Conservation (phyloP, 2,797 vertebrate genomes). For the Platalea minor region DNA sequence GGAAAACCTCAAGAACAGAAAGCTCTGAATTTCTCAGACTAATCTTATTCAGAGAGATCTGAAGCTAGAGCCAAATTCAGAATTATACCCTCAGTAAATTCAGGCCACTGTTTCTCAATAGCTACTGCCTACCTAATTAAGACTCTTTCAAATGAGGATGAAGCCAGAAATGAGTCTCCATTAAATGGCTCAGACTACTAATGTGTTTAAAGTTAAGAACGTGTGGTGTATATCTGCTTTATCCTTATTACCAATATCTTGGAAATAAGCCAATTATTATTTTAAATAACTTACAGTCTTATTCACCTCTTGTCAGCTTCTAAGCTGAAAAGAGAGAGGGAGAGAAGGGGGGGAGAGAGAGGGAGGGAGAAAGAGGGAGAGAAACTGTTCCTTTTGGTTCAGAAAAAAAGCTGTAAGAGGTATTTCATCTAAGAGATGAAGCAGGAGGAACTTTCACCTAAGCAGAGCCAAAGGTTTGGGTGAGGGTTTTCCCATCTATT, state of each 20-base stretch:
- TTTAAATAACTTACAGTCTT: constrained; percentile 13
- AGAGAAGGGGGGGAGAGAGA: neutral
- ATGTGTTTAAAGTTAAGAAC: neutral
- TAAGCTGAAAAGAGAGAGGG: neutral
- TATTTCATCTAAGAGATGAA: neutral
- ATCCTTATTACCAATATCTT: neutral
- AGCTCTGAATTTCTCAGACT: constrained; percentile 23
- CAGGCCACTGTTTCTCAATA: constrained; percentile 11
- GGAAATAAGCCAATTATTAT: constrained; percentile 40
- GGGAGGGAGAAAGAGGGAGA: neutral
- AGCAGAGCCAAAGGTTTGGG: neutral
- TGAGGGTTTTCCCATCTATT: neutral
- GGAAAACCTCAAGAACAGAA: constrained; percentile 29
- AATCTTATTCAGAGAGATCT: constrained; percentile 11
- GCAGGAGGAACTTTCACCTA: neutral
- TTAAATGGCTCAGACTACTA: neutral
- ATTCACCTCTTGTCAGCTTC: neutral
- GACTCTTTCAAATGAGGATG: neutral
- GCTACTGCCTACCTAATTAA: constrained; percentile 13
- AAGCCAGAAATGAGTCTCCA: neutral
- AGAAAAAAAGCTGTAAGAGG: neutral
- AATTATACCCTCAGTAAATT: constrained; percentile 25
- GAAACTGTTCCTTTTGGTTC: neutral
- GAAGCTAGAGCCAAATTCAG: constrained; percentile 17
- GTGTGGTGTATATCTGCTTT: neutral